phyloP scores from a whole-genome alignment of 2,888 invertebrate genomes.

The Acronicta leporina region DNA sequence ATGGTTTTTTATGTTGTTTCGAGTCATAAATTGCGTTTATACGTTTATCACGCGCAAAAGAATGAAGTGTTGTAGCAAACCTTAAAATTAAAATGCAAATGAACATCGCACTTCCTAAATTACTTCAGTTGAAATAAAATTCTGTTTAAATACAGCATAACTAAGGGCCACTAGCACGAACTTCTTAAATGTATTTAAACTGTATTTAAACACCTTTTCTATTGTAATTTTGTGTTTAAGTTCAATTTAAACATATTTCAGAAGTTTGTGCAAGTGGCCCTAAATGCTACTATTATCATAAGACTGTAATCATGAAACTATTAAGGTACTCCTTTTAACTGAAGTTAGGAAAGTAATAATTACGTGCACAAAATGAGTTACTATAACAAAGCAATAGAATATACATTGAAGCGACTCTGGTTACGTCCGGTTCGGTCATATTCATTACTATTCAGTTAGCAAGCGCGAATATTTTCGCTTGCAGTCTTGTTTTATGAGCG shows the following conservation, averaged over 20 bases:
- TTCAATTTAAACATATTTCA: too few relatives aligned
- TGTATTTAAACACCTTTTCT: too few relatives aligned
- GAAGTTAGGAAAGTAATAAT: conserved; percentile 40
- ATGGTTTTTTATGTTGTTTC: conserved; percentile 24
- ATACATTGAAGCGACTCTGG: conserved; percentile 60
- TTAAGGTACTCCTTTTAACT: conserved; percentile 29
- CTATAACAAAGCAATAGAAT: conserved; percentile 52
- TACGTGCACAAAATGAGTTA: conserved; percentile 48
- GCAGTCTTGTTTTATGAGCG: conserved; percentile 59
- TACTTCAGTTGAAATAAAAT: conserved; percentile 14
- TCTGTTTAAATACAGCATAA: conserved; percentile 12
- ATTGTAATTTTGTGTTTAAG: too few relatives aligned
- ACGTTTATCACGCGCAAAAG: conserved; percentile 16
- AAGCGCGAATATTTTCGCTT: conserved; percentile 73
- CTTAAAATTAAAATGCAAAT: conserved; percentile 21
- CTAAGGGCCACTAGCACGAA: too few relatives aligned
- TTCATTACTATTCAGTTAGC: conserved; percentile 78
- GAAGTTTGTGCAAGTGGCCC: too few relatives aligned
- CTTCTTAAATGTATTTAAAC: too few relatives aligned
- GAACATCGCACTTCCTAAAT: conserved; percentile 37
- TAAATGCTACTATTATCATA: conserved; percentile 21
- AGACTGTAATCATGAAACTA: conserved; percentile 20
- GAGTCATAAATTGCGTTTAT: conserved; percentile 2
- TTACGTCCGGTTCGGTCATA: conserved; percentile 62
- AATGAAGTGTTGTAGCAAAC: conserved; percentile 23